phyloP scores from a whole-genome alignment of 1,140 invertebrate genomes.

The Rhagoletis pomonella region DNA sequence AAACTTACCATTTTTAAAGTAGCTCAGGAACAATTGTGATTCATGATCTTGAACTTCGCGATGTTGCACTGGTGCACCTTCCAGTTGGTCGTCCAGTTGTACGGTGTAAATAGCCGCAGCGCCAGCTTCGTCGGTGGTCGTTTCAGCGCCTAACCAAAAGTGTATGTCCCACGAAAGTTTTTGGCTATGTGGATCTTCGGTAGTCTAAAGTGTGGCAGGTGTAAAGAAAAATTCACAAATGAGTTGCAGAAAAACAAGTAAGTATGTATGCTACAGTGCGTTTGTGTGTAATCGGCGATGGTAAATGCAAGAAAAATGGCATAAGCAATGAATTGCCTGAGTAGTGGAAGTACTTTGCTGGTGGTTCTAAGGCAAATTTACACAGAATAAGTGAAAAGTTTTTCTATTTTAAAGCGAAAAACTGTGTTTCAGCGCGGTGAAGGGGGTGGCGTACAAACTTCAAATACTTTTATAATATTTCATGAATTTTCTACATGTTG shows the following conservation, averaged over 20 bases:
- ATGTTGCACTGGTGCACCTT: conserved; percentile 90
- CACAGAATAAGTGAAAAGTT: conserved; percentile 24
- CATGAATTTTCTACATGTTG: not conserved
- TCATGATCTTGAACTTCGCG: conserved; percentile 91
- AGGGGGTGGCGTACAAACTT: not conserved
- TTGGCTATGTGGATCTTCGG: conserved; percentile 75
- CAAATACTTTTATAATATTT: conserved; percentile 45
- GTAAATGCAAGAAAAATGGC: conserved; percentile 38
- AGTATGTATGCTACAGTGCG: not conserved
- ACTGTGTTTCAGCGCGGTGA: not conserved
- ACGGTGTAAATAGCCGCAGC: conserved; percentile 92
- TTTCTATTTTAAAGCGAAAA: conserved; percentile 43
- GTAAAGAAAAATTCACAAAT: conserved; percentile 9
- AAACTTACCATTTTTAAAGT: conserved; percentile 83
- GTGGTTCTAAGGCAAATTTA: conserved; percentile 2
- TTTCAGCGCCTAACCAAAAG: conserved; percentile 91
- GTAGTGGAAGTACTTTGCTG: not conserved
- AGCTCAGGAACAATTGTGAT: conserved; percentile 85
- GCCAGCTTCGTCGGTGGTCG: conserved; percentile 90
- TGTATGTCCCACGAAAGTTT: conserved; percentile 87
- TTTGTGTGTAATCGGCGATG: not conserved
- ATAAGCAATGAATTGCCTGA: not conserved
- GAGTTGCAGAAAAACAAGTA: not conserved
- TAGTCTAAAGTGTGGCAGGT: conserved; percentile 12
- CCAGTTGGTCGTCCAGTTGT: conserved; percentile 88